Conservation (phyloP, 2,888 invertebrate genomes). For the Cylloceria caligata region DNA sequence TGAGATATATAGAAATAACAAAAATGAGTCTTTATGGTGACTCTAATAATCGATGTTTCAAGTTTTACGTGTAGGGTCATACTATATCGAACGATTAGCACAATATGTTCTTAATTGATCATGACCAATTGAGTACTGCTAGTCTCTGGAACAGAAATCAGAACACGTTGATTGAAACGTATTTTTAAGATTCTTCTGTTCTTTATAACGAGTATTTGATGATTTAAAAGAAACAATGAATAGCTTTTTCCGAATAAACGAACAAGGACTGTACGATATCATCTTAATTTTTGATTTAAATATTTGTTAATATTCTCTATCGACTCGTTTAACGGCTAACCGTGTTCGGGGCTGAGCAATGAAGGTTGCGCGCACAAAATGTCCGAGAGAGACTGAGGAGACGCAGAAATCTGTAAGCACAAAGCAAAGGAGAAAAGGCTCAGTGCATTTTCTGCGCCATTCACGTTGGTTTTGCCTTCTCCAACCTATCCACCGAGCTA, state of each 20-base stretch:
- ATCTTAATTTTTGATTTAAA: slow-evolving; percentile 23
- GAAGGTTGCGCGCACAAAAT: slow-evolving; percentile 82
- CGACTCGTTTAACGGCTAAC: slow-evolving; percentile 81
- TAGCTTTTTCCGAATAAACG: slow-evolving; percentile 52
- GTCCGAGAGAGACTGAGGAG: slow-evolving; percentile 83
- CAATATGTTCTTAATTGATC: slow-evolving; percentile 64
- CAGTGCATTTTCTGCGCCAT: slow-evolving; percentile 83
- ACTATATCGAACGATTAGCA: slow-evolving; percentile 55
- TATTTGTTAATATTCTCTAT: slow-evolving; percentile 73
- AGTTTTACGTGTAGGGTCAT: slow-evolving; percentile 56
- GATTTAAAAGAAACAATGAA: slow-evolving; percentile 60
- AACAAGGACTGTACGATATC: slow-evolving; percentile 59
- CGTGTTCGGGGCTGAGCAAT: slow-evolving; percentile 83
- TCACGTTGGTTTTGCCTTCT: slow-evolving; percentile 81
- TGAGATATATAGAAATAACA: slow-evolving; percentile 24
- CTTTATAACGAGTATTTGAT: slow-evolving; percentile 52
- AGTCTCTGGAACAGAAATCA: slow-evolving; percentile 85
- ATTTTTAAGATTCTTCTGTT: slow-evolving; percentile 72
- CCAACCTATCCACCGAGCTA: slow-evolving; percentile 81
- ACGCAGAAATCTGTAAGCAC: slow-evolving; percentile 85
- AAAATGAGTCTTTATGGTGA: slow-evolving; percentile 31
- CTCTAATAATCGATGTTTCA: slow-evolving; percentile 44
- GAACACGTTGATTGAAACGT: slow-evolving; percentile 80
- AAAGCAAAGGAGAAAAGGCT: slow-evolving; percentile 85
- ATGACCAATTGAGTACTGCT: slow-evolving; percentile 74